phyloP scores from a whole-genome alignment of 2,113 vertebrate species.

The Gnathonemus longibarbis region DNA sequence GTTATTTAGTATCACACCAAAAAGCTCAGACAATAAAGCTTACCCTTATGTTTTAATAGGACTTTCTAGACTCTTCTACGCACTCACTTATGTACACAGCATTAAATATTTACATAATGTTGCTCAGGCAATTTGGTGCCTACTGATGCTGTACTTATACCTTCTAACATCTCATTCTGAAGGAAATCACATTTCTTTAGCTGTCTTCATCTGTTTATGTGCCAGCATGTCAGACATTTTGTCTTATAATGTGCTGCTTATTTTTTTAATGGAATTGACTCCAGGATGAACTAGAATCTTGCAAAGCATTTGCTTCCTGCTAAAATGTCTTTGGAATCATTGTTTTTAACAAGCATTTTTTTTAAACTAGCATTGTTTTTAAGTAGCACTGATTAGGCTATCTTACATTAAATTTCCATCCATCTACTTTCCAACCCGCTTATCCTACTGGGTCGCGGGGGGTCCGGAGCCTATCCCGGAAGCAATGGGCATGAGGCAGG shows the following conservation, averaged over 20 bases:
- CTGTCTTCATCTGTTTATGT: not conserved
- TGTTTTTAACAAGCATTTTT: not conserved
- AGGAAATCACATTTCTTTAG: not conserved
- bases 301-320: not conserved
- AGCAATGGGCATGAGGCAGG: too few relatives aligned
- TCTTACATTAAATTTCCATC: not conserved
- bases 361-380: not conserved
- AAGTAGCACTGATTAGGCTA: not conserved
- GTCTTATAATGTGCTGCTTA: not conserved
- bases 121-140: not conserved
- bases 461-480: too few relatives aligned
- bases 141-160: not conserved
- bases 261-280: not conserved
- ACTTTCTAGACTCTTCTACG: not conserved
- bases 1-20: not conserved
- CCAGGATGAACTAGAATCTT: not conserved
- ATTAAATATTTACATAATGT: not conserved
- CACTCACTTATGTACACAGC: not conserved
- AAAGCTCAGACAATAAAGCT: not conserved
- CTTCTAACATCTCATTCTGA: slow-evolving; percentile 1
- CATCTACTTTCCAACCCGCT: too few relatives aligned
- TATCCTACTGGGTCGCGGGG: too few relatives aligned
- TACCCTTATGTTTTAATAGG: not conserved
- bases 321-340: not conserved
- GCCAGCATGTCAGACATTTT: not conserved